phyloP scores from a whole-genome alignment of 2,888 invertebrate genomes.

The Tineola bisselliella region DNA sequence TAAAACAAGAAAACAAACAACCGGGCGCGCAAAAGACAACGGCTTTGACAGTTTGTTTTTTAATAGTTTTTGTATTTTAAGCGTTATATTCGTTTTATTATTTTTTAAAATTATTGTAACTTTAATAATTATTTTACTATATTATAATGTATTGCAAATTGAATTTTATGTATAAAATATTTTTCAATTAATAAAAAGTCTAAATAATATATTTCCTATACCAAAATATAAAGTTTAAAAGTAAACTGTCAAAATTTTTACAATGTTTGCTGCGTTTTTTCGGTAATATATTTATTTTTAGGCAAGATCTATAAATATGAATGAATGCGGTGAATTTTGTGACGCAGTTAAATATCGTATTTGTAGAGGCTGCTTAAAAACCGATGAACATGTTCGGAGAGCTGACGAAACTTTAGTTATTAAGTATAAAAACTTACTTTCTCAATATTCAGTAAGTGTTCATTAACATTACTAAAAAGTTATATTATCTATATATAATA shows the following conservation, averaged over 20 bases:
- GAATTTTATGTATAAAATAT: too few species aligned
- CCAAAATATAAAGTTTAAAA: too few species aligned
- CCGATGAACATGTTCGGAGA: slow-evolving; percentile 21
- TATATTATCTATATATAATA: too few species aligned
- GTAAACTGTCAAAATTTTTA: too few species aligned
- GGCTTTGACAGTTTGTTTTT: neutral
- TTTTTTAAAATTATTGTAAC: too few species aligned
- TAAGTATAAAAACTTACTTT: slow-evolving; percentile 25
- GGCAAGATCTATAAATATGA: neutral
- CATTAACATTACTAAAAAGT: neutral
- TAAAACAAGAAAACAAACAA: neutral
- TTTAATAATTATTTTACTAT: neutral
- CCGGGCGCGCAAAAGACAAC: neutral
- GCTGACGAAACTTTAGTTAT: slow-evolving; percentile 24
- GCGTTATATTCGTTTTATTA: neutral
- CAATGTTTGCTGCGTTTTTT: too few species aligned
- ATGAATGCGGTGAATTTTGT: slow-evolving; percentile 17
- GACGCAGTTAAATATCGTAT: slow-evolving; percentile 15
- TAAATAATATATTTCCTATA: too few species aligned
- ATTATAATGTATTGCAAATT: too few species aligned
- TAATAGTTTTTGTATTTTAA: neutral
- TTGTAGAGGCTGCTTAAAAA: slow-evolving; percentile 28
- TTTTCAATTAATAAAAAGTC: too few species aligned
- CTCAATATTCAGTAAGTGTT: slow-evolving; percentile 27
- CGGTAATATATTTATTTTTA: too few species aligned